Conservation (phyloP, 1,140 invertebrate species). For the Gerris buenoi region DNA sequence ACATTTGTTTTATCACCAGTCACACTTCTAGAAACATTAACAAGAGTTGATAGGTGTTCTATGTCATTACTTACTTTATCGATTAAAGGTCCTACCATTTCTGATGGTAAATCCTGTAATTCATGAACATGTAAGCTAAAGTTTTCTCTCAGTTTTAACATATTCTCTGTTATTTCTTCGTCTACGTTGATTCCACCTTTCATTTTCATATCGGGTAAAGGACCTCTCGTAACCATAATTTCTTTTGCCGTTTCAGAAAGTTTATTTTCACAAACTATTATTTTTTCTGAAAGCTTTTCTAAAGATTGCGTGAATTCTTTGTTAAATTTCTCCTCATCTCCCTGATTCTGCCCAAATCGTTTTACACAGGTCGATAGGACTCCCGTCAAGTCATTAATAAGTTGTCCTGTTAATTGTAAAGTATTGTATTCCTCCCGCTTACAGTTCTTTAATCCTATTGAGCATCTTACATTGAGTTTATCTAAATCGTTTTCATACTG, state of each 20-base stretch:
- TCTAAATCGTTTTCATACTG: not conserved
- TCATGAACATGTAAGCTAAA: not conserved
- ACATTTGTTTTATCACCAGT: not conserved
- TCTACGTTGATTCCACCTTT: not conserved
- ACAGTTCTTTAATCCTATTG: not conserved
- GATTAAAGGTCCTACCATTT: not conserved
- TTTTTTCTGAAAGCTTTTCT: conserved; percentile 6
- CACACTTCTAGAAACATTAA: not conserved
- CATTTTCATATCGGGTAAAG: not conserved
- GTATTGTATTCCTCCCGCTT: not conserved
- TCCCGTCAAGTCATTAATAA: not conserved
- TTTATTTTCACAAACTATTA: conserved; percentile 5
- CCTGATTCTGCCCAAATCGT: not conserved
- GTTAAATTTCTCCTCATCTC: not conserved
- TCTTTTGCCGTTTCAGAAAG: not conserved
- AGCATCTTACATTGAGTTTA: not conserved
- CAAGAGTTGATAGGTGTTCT: not conserved
- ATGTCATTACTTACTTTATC: not conserved
- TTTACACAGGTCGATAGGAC: not conserved
- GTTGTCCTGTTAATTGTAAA: not conserved
- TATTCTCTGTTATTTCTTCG: not conserved
- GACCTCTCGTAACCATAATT: not conserved
- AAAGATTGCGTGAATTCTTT: not conserved
- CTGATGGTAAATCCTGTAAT: not conserved
- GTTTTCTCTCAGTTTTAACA: not conserved